Percentiles rank a stretch among this genome's conserved stretches.
phyloP scores from a whole-genome alignment of 2,888 invertebrate genomes.

The Xestia c-nigrum region DNA sequence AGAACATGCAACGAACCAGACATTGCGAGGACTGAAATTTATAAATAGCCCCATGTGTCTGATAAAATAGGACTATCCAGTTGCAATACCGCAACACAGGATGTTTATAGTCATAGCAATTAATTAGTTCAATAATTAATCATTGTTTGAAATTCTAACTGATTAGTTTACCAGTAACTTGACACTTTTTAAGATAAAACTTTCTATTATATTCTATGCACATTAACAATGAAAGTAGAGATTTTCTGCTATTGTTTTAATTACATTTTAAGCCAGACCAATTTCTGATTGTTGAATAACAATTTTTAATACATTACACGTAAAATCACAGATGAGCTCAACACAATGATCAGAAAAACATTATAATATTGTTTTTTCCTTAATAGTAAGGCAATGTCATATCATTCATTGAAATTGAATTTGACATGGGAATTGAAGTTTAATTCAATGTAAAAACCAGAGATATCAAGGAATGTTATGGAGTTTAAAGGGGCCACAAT shows the following conservation, averaged over 20 bases:
- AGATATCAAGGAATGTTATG: not conserved
- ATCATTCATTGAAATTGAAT: not conserved
- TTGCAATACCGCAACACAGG: not conserved
- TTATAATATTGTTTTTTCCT: slow-evolving; percentile 1
- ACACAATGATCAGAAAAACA: not conserved
- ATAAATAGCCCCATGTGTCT: slow-evolving; percentile 1
- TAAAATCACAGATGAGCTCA: not conserved
- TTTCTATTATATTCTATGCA: not conserved
- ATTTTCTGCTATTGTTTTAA: not conserved
- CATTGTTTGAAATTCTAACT: slow-evolving; percentile 34
- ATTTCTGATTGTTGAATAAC: not conserved
- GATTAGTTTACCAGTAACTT: slow-evolving; percentile 27
- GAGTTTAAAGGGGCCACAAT: not conserved
- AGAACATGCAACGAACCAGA: too few relatives aligned
- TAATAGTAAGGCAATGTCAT: not conserved
- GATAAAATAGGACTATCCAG: not conserved
- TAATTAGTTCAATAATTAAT: slow-evolving; percentile 24
- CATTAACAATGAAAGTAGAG: not conserved
- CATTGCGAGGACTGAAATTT: not conserved
- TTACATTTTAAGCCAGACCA: not conserved
- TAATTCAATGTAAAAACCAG: not conserved
- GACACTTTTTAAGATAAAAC: slow-evolving; percentile 5
- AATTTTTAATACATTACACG: not conserved
- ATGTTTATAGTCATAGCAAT: slow-evolving; percentile 5
- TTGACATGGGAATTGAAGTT: not conserved